phyloP scores from a whole-genome alignment of 2,888 invertebrate genomes.

The Acanthopleura granulata region DNA sequence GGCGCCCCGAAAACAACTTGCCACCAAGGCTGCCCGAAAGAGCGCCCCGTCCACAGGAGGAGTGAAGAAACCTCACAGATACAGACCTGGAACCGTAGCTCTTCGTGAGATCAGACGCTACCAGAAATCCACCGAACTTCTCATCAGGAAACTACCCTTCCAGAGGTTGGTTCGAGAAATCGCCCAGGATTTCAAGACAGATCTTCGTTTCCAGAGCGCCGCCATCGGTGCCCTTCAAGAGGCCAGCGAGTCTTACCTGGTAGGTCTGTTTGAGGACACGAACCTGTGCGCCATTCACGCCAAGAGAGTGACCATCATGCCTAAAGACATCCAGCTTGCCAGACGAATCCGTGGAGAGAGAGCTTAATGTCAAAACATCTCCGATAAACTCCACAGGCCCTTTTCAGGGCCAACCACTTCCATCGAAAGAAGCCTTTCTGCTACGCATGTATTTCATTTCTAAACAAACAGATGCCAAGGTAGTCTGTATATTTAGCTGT shows the following conservation, averaged over 20 bases:
- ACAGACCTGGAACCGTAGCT: neutral
- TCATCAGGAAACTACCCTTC: neutral
- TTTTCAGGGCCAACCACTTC: neutral
- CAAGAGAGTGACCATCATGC: conserved; percentile 10
- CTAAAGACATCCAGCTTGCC: neutral
- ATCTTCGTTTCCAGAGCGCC: conserved; percentile 5
- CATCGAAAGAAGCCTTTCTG: too few relatives aligned
- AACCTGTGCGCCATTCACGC: conserved; percentile 4
- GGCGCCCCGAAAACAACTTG: neutral
- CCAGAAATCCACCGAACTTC: conserved; percentile 9
- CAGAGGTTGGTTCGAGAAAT: neutral
- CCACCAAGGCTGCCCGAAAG: neutral
- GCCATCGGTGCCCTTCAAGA: neutral
- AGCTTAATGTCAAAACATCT: neutral
- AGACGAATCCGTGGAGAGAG: neutral
- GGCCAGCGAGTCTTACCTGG: neutral
- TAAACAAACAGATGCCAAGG: too few relatives aligned
- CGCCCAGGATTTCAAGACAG: conserved; percentile 1
- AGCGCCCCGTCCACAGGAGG: neutral
- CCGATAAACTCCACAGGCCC: neutral
- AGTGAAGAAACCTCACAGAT: conserved; percentile 8
- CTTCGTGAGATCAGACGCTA: neutral
- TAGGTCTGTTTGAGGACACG: conserved; percentile 2
- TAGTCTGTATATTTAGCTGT: too few relatives aligned
- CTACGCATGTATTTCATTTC: too few relatives aligned